Base-by-base conservation (phyloP, 1,140 invertebrate genomes). In the Meloidogyne chitwoodi region DNA sequence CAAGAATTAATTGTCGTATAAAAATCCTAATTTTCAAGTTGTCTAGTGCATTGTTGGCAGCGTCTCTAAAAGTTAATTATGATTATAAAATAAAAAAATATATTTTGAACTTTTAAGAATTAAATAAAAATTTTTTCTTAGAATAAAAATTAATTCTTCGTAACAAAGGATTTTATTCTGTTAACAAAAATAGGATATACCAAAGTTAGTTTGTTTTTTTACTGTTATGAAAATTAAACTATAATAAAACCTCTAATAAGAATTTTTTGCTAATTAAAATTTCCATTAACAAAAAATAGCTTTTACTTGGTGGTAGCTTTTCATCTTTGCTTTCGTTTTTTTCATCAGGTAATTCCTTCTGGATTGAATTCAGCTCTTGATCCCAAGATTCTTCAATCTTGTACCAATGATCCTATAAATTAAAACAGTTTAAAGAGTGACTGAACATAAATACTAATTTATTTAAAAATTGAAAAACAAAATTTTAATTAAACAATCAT, bases 361-460 rank as follows among this genome's bases (percentile, higher is more conserved):
- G 85, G 71, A 86, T 86, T 14, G 80, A 41, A 26, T 76, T 84
- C 64, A 86, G 65, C 64, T 87, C 82, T 22, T 87, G 79, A 63
- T 86, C 85, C 85, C 85, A 86, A 14, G 77, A 80, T 75, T 84
- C 81, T 71, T 93, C 91, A 61, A 86, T 86, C 83, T 95, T 93
- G 78, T 93, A 91, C 91, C 93, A 99, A 87, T 92, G 91, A 75
- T 92, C 91, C 71, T 73, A n/a, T 63, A 73, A 26, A 68, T 27
- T 62, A n/a, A 72, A 26, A 22, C n/a, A n/a, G n/a, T n/a, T n/a
- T n/a, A n/a, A n/a, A n/a, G n/a, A n/a, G n/a, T n/a, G n/a, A n/a
- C n/a, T n/a, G n/a, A n/a, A n/a, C n/a, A n/a, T n/a, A n/a, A n/a
- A n/a, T n/a, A n/a, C n/a, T n/a, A n/a, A n/a, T n/a, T 31, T 31